Base-by-base conservation (phyloP, 2,888 invertebrate species). In the Herminia tarsipennalis region DNA sequence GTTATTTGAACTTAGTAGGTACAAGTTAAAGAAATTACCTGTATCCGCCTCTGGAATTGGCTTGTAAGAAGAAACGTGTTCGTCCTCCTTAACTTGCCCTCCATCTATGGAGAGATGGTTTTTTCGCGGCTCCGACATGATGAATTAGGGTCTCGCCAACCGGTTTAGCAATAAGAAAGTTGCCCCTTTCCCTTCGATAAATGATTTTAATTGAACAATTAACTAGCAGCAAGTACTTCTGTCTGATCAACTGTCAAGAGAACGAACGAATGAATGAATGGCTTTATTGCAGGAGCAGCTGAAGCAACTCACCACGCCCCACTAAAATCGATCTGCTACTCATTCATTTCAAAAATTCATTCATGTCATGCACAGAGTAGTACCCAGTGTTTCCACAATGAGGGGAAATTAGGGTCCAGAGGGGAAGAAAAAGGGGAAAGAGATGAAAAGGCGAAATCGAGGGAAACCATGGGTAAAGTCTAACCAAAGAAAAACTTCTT, bases 41-140 rank as follows among this genome's bases (percentile, higher is more conserved):
- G 91, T 83, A 76, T 93, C 93, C 60, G 88, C 76, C 66, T 94
- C 94, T 50, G 93, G 92, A 63, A 94, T 89, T 29, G 91, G 86
- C 76, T 93, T 94, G 76, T 94, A 94, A 22, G 92, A 78, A 29
- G 83, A 76, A 55, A 84, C 82, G 67, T 86, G 85, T 45, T 92
- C 93, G 61, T 89, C 92, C 54, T 89, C 88, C 66, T 89, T 92
- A 83, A 87, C 81, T 66, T 86, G 87, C 60, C 80, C 88, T 61
- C 88, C 89, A 78, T 90, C 88, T 75, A 86, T 86, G 50, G 75
- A 66, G 57, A 85, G 84, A 78, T 86, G 86, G 57, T 85, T 88
- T 74, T 86, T 88, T 60, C 84, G 81, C 49, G 88, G 57, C 65
- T 90, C 88, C 56, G 89, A 79, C 90, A 90, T 91, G 74, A 70